Base-by-base conservation (phyloP, 2,113 vertebrate genomes). In the Plotosus lineatus region DNA sequence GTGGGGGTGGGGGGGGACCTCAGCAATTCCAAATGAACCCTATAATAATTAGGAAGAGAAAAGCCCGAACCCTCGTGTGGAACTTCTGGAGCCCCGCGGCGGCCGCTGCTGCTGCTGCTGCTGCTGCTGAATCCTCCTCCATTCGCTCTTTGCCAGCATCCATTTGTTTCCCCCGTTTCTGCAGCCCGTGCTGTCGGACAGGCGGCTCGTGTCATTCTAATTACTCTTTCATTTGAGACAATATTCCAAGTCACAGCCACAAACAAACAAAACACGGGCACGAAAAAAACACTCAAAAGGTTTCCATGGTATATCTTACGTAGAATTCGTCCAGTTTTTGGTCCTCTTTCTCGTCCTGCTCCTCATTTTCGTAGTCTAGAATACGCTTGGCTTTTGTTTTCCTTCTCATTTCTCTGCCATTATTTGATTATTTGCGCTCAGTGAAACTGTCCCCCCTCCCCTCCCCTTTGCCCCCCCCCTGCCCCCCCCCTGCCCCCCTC, bases 401-500 rank as follows among this genome's bases (percentile, higher is more conserved):
- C 85, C 86, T 88, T 86, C 88, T 90, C 89, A 89, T 90, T 87
- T 88, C 86, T 85, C 85, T 85, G 53, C 86, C 89, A 90, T 89
- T 87, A 88, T 90, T 86, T 81, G 76, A 78, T 78, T 78, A 87
- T 87, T 85, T 85, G 83, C 85, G 81, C 72, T 82, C 68, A 83
- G 74, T 81, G 84, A 85, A 85, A 83, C 76, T 65, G 83, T 79
- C 80, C 84, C 81, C 83, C 73, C 78, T 73, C 69, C 12, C 78
- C 36, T 38, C 58, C 48, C 79, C 44, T 46, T 12, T 12, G 7
- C 44, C 66, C 63, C 44, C 51, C 12, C 44, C 44, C 44, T 46
- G 7, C 12, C 44, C 12, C 82, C 79, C 79, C 68, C 72, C 63
- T 79, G n/a, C n/a, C n/a, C 12, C 44, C 12, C 82, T 76, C 79